phyloP scores from a whole-genome alignment of 2,797 vertebrate species.

The Acanthopagrus latus region DNA sequence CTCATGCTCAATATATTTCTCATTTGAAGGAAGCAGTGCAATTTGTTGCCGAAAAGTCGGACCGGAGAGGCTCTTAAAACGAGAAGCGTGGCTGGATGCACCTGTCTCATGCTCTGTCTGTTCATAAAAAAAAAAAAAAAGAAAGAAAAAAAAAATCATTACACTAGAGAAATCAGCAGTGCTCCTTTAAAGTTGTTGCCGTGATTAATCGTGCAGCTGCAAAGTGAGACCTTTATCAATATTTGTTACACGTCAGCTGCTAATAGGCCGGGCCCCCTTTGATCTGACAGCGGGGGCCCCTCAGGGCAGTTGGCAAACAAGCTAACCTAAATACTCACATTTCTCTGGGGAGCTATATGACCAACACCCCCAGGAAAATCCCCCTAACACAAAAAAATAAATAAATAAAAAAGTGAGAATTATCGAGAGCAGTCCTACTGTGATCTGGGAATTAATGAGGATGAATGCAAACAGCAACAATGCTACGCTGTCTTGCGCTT shows the following conservation, averaged over 20 bases:
- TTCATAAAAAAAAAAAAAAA: conserved; percentile 40
- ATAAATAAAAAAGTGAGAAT: conserved; percentile 61
- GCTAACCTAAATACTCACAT: conserved; percentile 74
- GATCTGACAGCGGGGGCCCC: conserved; percentile 72
- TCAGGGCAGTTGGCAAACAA: conserved; percentile 72
- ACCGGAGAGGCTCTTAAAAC: conserved; percentile 57
- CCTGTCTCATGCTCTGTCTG: conserved; percentile 61
- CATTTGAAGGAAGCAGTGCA: conserved; percentile 72
- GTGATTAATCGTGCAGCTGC: conserved; percentile 72
- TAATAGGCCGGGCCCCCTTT: conserved; percentile 73
- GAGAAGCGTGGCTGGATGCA: conserved; percentile 66
- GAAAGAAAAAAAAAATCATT: conserved; percentile 26
- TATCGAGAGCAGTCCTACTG: conserved; percentile 75
- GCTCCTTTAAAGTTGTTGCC: conserved; percentile 65
- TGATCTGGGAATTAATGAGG: conserved; percentile 84
- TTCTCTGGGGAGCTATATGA: conserved; percentile 68
- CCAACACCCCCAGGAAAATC: conserved; percentile 72
- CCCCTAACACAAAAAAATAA: conserved; percentile 35
- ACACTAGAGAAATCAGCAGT: conserved; percentile 67
- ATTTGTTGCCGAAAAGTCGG: conserved; percentile 68
- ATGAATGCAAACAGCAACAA: conserved; percentile 77
- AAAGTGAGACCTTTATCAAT: conserved; percentile 81
- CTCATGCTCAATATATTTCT: conserved; percentile 79
- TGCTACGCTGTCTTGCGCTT: conserved; percentile 64
- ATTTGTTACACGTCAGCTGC: conserved; percentile 76